Conservation (phyloP, 2,113 vertebrate species). For the Phycodurus eques region DNA sequence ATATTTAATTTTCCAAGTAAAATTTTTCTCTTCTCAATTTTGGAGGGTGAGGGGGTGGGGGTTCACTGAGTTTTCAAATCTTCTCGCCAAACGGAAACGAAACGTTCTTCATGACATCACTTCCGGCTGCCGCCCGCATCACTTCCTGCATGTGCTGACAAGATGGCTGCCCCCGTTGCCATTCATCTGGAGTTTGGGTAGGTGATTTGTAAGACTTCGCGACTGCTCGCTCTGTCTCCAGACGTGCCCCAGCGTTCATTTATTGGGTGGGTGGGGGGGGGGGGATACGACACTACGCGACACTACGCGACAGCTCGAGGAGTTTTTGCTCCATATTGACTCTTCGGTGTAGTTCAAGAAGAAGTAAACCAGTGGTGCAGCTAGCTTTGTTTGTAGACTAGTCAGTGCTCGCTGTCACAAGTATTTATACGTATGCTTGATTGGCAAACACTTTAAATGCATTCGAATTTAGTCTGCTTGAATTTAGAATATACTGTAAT, state of each 20-base stretch:
- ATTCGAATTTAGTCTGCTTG: not conserved
- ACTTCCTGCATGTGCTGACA: constrained; percentile 64
- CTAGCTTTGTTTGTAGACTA: not conserved
- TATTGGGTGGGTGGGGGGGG: no score
- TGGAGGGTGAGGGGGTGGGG: no score
- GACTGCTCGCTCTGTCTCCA: no score
- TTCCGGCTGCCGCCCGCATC: constrained; percentile 32
- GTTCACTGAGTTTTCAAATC: not conserved
- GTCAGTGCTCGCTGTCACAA: not conserved
- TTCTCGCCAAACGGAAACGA: no score
- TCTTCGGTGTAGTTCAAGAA: not conserved
- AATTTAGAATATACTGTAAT: not conserved
- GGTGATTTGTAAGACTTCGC: constrained; percentile 36
- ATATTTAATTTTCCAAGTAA: not conserved
- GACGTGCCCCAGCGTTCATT: no score
- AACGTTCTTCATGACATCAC: constrained; percentile 27
- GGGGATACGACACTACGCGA: not conserved
- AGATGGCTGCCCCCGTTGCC: constrained; percentile 87
- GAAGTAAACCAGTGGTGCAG: not conserved
- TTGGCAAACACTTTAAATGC: not conserved
- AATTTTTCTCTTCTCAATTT: not conserved
- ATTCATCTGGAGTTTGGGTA: constrained; percentile 91
- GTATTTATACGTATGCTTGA: not conserved
- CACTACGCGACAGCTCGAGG: not conserved
- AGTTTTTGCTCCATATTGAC: not conserved